Evolutionary conservation across 2,113 vertebrate genomes (phyloP).

Genomic region (Sterrhoptilus dennistouni): DNA sequence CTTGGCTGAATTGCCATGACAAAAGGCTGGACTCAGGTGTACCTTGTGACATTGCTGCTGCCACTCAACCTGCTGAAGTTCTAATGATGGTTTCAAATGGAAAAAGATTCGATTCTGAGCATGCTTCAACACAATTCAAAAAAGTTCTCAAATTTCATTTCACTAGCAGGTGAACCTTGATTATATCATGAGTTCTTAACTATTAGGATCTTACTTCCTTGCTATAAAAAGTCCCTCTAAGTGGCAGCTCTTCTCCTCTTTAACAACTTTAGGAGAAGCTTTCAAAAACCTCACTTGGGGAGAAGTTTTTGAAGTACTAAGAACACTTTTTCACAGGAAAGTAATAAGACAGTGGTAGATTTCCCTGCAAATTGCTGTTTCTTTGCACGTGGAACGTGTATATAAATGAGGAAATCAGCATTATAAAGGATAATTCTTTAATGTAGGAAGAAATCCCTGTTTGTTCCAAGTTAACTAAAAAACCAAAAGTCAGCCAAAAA

Average conservation of each 20-base stretch:
- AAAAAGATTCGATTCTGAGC: neutral
- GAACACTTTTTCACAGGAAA: accelerated
- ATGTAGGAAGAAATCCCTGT: neutral
- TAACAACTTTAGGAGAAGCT: neutral
- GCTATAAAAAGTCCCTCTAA: neutral
- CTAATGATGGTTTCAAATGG: neutral
- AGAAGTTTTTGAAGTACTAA: neutral
- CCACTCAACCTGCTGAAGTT: neutral
- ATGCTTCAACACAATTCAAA: neutral
- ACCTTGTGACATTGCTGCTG: neutral
- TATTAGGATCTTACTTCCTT: neutral
- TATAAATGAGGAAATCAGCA: neutral
- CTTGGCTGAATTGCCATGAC: neutral
- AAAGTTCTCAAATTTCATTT: neutral
- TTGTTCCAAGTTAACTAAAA: neutral
- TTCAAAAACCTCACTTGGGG: neutral
- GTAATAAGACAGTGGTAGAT: neutral
- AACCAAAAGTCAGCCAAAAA: neutral
- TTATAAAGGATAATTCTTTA: neutral
- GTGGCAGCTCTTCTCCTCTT: neutral
- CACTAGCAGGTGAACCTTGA: neutral
- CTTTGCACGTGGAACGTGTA: neutral
- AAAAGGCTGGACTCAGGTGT: neutral
- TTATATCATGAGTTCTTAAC: neutral
- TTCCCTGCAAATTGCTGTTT: neutral